Evolutionary conservation across 2,888 invertebrate species (phyloP).

Genomic region (Cosmopolites sordidus): DNA sequence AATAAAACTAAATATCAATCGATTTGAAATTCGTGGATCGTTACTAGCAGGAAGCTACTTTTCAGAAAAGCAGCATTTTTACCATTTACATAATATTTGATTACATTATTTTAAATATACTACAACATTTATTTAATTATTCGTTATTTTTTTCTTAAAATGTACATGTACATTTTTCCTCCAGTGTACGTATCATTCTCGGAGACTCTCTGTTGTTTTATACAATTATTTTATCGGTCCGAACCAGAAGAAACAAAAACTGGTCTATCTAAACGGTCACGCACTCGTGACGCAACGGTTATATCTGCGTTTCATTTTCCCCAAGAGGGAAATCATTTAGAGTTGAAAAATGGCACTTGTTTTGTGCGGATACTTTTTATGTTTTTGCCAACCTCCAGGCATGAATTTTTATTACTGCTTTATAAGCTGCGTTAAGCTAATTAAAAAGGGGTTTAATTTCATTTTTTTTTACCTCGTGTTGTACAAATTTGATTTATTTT

Average conservation of each 20-base stretch:
- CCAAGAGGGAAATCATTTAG: constrained; percentile 3
- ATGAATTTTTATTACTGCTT: constrained; percentile 11
- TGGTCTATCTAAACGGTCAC: not conserved
- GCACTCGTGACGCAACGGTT: not conserved
- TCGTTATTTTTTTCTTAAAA: no score
- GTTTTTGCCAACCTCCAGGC: not conserved
- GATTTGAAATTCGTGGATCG: no score
- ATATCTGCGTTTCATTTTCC: constrained; percentile 2
- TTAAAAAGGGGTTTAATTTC: constrained; percentile 11
- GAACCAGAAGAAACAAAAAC: not conserved
- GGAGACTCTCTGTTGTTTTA: no score
- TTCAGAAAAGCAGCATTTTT: no score
- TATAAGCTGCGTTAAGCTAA: constrained; percentile 8
- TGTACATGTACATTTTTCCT: no score
- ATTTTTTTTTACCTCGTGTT: not conserved
- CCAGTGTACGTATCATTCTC: no score
- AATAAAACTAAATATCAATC: no score
- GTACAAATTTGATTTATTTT: constrained; percentile 9
- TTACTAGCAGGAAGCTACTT: no score
- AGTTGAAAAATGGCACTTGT: constrained; percentile 4
- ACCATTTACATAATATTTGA: no score
- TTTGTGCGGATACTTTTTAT: constrained; percentile 3
- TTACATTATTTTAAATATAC: no score
- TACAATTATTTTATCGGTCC: no score
- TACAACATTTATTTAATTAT: no score